phyloP scores from a whole-genome alignment of 2,888 invertebrate species.

The Microdon myrmicae region DNA sequence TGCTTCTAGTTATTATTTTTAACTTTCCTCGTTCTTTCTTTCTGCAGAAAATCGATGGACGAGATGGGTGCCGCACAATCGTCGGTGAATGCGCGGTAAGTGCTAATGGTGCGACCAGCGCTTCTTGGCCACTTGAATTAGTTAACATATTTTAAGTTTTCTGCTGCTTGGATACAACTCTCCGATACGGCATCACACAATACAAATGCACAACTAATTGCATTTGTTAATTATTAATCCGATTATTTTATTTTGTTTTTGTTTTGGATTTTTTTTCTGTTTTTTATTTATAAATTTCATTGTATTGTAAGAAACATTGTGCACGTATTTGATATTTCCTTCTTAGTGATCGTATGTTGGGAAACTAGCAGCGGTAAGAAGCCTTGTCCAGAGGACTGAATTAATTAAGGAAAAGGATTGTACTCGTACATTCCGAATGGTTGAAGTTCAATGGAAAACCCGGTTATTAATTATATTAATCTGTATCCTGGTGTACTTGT shows the following conservation, averaged over 20 bases:
- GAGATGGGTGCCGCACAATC: constrained; percentile 82
- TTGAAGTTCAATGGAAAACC: constrained; percentile 53
- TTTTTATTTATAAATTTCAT: too few species aligned
- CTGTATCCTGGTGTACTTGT: constrained; percentile 27
- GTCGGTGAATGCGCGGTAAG: constrained; percentile 90
- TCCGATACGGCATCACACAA: constrained; percentile 41
- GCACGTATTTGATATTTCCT: too few species aligned
- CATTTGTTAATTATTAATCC: constrained; percentile 60
- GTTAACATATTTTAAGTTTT: constrained; percentile 64
- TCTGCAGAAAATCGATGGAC: constrained; percentile 87
- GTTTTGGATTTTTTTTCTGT: too few species aligned
- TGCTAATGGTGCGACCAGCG: constrained; percentile 63
- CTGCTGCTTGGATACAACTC: constrained; percentile 51
- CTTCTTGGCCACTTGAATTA: constrained; percentile 59
- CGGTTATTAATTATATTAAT: constrained; percentile 52
- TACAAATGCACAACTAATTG: constrained; percentile 67
- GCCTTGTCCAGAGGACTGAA: too few species aligned
- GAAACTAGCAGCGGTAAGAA: too few species aligned
- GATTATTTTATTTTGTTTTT: constrained; percentile 10
- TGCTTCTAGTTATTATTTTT: constrained; percentile 27
- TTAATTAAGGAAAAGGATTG: constrained; percentile 53
- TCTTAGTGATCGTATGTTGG: too few species aligned
- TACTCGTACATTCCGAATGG: constrained; percentile 53
- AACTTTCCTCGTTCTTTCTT: constrained; percentile 65
- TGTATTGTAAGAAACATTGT: too few species aligned